A percentile compares a stretch with the other conserved stretches of the same genome.
phyloP scores from a whole-genome alignment of 2,113 vertebrate species.

The Cygnus atratus region DNA sequence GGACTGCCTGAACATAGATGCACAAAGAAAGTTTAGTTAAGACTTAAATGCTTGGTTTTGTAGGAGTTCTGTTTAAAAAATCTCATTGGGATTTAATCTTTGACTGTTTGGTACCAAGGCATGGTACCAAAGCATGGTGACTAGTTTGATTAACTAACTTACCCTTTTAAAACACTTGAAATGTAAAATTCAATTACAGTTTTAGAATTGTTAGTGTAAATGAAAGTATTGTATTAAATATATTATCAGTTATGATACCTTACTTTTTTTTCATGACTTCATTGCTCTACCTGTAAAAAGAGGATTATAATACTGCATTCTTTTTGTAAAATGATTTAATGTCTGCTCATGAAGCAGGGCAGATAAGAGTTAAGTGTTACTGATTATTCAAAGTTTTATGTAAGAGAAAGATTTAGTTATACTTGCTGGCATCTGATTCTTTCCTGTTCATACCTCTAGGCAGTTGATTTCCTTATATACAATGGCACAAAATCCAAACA shows the following conservation, averaged over 20 bases:
- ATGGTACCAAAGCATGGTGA: background rate
- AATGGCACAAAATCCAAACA: constrained; percentile 86
- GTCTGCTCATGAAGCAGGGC: background rate
- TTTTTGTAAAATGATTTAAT: background rate
- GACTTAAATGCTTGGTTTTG: background rate
- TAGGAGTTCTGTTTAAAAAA: background rate
- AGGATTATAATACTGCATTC: background rate
- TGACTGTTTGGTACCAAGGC: background rate
- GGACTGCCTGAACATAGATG: background rate
- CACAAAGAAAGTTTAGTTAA: background rate
- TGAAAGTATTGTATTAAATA: background rate
- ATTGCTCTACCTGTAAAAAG: background rate
- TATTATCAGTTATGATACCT: background rate
- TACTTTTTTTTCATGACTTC: background rate
- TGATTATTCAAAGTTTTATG: background rate
- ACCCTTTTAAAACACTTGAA: background rate
- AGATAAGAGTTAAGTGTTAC: background rate
- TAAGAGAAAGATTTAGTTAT: background rate
- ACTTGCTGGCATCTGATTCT: background rate
- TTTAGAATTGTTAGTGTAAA: background rate
- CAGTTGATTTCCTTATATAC: constrained; percentile 89
- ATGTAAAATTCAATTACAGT: background rate
- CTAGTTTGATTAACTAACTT: background rate
- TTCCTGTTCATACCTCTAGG: constrained; percentile 62
- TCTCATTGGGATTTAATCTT: background rate